phyloP scores from a whole-genome alignment of 2,797 vertebrate species.

The Chiloscyllium punctatum region DNA sequence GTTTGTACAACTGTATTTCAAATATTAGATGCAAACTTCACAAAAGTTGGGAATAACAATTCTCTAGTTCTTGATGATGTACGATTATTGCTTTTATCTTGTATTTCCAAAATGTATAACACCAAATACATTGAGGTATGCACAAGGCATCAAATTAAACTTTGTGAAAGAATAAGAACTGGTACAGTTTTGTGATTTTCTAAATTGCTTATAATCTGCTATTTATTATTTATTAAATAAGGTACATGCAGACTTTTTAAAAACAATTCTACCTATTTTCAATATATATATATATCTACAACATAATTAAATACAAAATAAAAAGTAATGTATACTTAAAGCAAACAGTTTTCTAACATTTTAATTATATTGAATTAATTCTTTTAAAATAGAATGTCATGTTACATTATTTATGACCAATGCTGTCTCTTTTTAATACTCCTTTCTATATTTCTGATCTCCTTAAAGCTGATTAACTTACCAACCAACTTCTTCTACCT shows the following conservation, averaged over 20 bases:
- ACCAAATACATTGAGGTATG: too few species aligned
- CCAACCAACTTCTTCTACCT: background rate
- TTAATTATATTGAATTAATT: background rate
- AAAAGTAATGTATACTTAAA: background rate
- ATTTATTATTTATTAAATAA: background rate
- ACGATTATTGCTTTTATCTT: background rate
- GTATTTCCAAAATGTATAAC: background rate
- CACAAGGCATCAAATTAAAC: background rate
- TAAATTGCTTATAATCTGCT: background rate
- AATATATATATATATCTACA: background rate
- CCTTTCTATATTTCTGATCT: background rate
- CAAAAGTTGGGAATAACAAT: background rate
- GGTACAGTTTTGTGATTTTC: background rate
- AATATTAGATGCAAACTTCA: constrained; percentile 12
- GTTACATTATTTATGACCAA: background rate
- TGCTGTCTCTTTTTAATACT: background rate
- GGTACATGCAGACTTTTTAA: too few species aligned
- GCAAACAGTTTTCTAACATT: background rate
- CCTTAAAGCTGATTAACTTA: background rate
- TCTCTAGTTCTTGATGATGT: background rate
- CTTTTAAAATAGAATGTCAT: background rate
- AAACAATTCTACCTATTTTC: background rate
- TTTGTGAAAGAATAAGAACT: background rate
- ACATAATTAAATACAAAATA: background rate
- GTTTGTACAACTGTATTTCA: background rate